Evolutionary conservation across 2,888 invertebrate genomes (phyloP).

Genomic region (Plagodis dolabraria): DNA sequence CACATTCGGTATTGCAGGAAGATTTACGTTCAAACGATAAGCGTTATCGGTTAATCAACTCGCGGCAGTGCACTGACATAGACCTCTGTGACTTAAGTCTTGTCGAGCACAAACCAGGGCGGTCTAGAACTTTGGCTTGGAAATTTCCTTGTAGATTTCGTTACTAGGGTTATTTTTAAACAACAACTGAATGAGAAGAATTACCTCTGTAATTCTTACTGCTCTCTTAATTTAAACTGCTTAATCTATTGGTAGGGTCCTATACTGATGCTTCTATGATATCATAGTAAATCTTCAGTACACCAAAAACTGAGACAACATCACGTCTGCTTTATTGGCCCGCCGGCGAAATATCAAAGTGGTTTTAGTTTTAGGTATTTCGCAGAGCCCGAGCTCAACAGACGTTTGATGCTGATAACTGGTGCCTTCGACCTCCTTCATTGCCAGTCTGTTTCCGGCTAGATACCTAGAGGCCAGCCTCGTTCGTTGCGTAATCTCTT

Average conservation of each 20-base stretch:
- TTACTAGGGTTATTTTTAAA: too few species aligned
- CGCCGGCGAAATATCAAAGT: slow-evolving; percentile 72
- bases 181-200: too few species aligned
- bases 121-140: too few species aligned
- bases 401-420: slow-evolving; percentile 70
- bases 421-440: slow-evolving; percentile 69
- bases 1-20: slow-evolving; percentile 50
- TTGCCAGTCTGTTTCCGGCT: slow-evolving; percentile 76
- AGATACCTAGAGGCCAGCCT: slow-evolving; percentile 44
- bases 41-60: slow-evolving; percentile 75
- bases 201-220: too few species aligned
- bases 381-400: slow-evolving; percentile 68
- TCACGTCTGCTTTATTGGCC: slow-evolving; percentile 61
- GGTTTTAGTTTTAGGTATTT: slow-evolving; percentile 63
- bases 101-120: too few species aligned
- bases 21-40: slow-evolving; percentile 56
- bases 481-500: slow-evolving; percentile 32
- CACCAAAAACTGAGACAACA: slow-evolving; percentile 33
- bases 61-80: slow-evolving; percentile 62
- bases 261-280: slow-evolving; percentile 1
- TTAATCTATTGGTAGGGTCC: too few species aligned
- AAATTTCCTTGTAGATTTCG: too few species aligned
- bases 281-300: slow-evolving; percentile 4
- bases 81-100: slow-evolving; percentile 51
- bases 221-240: too few species aligned